Percentiles rank a stretch among this genome's conserved stretches.
Conservation (phyloP, 2,888 invertebrate genomes). For the Sesia bembeciformis region DNA sequence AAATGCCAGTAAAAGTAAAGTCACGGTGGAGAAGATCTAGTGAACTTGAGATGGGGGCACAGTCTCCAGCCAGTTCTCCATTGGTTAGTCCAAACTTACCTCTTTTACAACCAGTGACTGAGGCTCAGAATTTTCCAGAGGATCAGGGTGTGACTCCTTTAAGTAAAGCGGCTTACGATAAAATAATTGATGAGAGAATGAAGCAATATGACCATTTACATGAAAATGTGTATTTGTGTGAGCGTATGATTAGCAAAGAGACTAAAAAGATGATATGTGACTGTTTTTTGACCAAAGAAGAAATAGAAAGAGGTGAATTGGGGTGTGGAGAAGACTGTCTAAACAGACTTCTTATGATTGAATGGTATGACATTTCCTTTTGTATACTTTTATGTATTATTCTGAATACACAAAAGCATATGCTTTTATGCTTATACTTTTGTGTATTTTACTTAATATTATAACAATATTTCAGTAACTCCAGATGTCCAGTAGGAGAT, state of each 20-base stretch:
- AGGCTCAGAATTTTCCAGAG: constrained; percentile 28
- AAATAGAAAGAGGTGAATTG: constrained; percentile 85
- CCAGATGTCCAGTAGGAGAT: constrained; percentile 90
- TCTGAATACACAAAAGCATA: too few relatives aligned
- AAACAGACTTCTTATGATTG: constrained; percentile 97
- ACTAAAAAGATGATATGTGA: constrained; percentile 96
- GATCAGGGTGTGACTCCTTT: constrained; percentile 25
- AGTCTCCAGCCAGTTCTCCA: constrained; percentile 54
- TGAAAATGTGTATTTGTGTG: constrained; percentile 90
- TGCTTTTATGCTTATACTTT: too few relatives aligned
- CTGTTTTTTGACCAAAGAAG: constrained; percentile 93
- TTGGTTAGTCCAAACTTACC: constrained; percentile 51
- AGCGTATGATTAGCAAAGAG: constrained; percentile 90
- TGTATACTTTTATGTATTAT: neutral
- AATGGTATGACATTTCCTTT: constrained; percentile 80
- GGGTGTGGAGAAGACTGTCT: constrained; percentile 98
- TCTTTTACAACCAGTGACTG: constrained; percentile 31
- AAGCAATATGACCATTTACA: constrained; percentile 86
- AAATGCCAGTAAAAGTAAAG: constrained; percentile 85
- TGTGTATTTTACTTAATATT: neutral
- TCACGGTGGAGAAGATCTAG: constrained; percentile 85
- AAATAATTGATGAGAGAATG: constrained; percentile 71
- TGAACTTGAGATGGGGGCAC: constrained; percentile 79
- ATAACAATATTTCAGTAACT: constrained; percentile 77
- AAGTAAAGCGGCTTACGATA: constrained; percentile 58